Evolutionary conservation across 2,888 invertebrate genomes (phyloP), one percentile per base, ranked within the genome.

Genomic region (Thecocarcelia acutangulata): DNA sequence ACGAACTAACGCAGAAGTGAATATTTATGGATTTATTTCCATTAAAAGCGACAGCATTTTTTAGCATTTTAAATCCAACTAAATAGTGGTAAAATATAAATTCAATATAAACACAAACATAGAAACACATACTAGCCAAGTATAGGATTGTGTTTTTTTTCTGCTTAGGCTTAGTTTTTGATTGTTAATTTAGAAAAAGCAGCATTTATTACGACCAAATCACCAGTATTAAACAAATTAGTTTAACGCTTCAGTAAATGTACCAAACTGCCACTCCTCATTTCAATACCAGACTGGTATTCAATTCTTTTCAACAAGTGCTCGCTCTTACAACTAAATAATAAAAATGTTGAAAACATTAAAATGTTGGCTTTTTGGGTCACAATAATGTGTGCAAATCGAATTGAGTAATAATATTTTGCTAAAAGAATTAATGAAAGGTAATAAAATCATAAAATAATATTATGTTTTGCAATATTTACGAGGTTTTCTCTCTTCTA

Each of bases 231-330:
- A 66, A 8, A 8, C 24, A 28, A 66, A 42, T 72, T 72, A 58
- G 58, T 66, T 78, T 66, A 59, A 78, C 52, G 64, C 72, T 72
- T 78, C 64, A 78, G 44, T 70, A 58, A 46, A 9, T 69, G 54
- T 19, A 61, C 15, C 17, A 33, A 59, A n/a, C n/a, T n/a, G n/a
- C n/a, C n/a, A n/a, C n/a, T n/a, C n/a, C n/a, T n/a, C n/a, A n/a
- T n/a, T n/a, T 42, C 13, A 54, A n/a, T 50, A 37, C 13, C 8
- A 1, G 11, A 15, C 15, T 19, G 4, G 13, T 12, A 19, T 46
- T 63, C n/a, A 63, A 48, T 46, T n/a, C n/a, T n/a, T n/a, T n/a
- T n/a, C n/a, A 21, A 6, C 9, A 15, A 48, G 17, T 50, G 17
- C n/a, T n/a, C n/a, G 13, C 24, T 24, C 2, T 5, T 3, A 5